Conservation (phyloP, 2,888 invertebrate species). For the Epistrophella euchroma region DNA sequence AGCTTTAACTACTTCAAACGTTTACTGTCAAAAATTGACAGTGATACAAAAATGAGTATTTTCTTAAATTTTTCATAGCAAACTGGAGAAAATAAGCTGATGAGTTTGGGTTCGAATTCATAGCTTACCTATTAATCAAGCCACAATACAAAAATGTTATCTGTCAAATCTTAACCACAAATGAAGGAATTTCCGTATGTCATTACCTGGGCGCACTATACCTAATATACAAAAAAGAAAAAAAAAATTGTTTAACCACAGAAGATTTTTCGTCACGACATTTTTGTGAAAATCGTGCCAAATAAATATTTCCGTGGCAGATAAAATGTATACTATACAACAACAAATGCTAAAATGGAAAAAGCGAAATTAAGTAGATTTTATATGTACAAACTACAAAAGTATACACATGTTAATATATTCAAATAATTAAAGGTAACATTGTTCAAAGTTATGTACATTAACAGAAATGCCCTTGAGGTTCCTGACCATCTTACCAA, state of each 20-base stretch:
- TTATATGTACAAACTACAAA: not conserved
- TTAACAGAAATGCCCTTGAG: slow-evolving; percentile 18
- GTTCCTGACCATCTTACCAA: slow-evolving; percentile 8
- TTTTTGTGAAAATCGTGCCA: slow-evolving; percentile 1
- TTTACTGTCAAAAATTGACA: too few relatives aligned
- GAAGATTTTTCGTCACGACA: not conserved
- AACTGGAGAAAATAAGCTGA: too few relatives aligned
- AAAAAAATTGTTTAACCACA: not conserved
- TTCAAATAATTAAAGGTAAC: not conserved
- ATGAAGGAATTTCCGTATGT: not conserved
- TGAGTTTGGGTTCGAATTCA: too few relatives aligned
- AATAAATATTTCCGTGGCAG: slow-evolving; percentile 1
- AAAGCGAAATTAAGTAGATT: not conserved
- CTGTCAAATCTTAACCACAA: not conserved
- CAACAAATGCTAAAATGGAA: not conserved
- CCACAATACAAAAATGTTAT: not conserved
- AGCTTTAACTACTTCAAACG: too few relatives aligned
- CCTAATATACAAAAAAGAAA: not conserved
- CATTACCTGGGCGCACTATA: not conserved
- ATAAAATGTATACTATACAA: not conserved
- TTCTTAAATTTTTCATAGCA: too few relatives aligned
- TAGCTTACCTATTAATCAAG: too few relatives aligned
- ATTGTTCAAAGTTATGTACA: not conserved
- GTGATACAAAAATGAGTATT: too few relatives aligned
- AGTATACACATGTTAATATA: not conserved